Evolutionary conservation across 2,888 invertebrate species (phyloP), one percentile per base, ranked within the genome.

Genomic region (Saturnia japonica): DNA sequence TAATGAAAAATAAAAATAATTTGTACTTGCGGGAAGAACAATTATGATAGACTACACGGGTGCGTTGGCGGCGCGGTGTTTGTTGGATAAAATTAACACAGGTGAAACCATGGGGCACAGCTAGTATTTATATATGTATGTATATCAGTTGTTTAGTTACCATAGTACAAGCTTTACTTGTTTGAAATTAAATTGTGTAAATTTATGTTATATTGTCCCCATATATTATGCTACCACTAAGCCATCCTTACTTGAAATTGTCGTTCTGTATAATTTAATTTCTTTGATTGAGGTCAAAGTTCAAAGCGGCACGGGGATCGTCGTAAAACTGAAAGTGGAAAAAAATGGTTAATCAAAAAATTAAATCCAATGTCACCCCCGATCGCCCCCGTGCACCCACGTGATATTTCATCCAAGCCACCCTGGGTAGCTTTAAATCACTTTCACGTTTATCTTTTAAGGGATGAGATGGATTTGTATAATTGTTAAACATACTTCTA

Each of bases 321-420:
- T 7, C 64, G 64, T 64, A 64, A 64, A 64, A 64, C 8, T 25
- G 9, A 64, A n/a, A 64, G 22, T 40, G 57, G 57, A 60, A 60
- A 51, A 34, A 60, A 60, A 60, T 60, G 28, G 57, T 28, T 64
- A 40, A 64, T 64, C 40, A 64, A 64, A 64, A 64, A 64, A 60
- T 11, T 4, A 40, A 22, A 40, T 40, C 22, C 34, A 64, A 40
- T 64, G 64, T 40, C 64, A 22, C 64, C 64, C n/a, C 40, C 64
- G 40, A 16, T 64, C 64, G 64, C 64, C 40, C n/a, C 40, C 64
- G 64, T 64, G 64, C 40, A 9, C n/a, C 64, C 64, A 40, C 40
- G 64, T 40, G 64, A 64, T 64, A 64, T 64, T 64, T 64, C 40
- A 64, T 64, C 64, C 40, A 3, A 64, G 64, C 40, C 64, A 64